Conservation (phyloP, 1,140 invertebrate genomes). For the Lutraria rhynchaena region DNA sequence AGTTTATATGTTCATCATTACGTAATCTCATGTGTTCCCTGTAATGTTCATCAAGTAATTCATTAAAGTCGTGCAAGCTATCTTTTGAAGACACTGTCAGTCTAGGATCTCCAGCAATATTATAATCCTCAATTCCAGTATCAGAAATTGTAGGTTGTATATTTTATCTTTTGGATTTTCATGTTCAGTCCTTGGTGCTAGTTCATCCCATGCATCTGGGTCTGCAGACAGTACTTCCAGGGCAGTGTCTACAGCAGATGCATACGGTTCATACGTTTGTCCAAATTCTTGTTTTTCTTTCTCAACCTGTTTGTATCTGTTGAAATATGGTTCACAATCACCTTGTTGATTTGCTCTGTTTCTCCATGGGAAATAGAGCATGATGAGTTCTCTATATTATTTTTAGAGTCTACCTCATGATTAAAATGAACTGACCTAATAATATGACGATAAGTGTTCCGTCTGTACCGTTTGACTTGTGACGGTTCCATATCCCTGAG, state of each 20-base stretch:
- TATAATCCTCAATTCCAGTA: slow-evolving; percentile 14
- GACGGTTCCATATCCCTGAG: too few relatives aligned
- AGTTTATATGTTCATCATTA: too few relatives aligned
- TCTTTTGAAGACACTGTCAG: slow-evolving; percentile 21
- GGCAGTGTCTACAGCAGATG: slow-evolving; percentile 25
- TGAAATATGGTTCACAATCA: slow-evolving; percentile 1
- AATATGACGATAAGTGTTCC: slow-evolving; percentile 15
- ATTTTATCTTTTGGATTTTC: neutral
- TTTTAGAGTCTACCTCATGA: slow-evolving; percentile 38
- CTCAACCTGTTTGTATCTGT: slow-evolving; percentile 16
- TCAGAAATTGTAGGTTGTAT: neutral
- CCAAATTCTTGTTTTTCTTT: neutral
- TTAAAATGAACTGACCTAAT: slow-evolving; percentile 51
- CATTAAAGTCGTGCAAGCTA: neutral
- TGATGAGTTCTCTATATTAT: slow-evolving; percentile 51
- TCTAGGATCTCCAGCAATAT: slow-evolving; percentile 20
- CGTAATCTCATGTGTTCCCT: too few relatives aligned
- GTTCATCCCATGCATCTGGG: slow-evolving; percentile 17
- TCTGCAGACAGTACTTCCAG: slow-evolving; percentile 8
- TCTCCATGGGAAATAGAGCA: slow-evolving; percentile 48
- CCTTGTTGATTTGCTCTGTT: slow-evolving; percentile 5
- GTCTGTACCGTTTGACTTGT: slow-evolving; percentile 6
- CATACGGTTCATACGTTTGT: slow-evolving; percentile 9
- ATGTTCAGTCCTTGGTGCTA: slow-evolving; percentile 34
- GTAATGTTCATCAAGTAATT: slow-evolving; percentile 30